phyloP scores from a whole-genome alignment of 2,888 invertebrate species.

The Ochropacha duplaris region DNA sequence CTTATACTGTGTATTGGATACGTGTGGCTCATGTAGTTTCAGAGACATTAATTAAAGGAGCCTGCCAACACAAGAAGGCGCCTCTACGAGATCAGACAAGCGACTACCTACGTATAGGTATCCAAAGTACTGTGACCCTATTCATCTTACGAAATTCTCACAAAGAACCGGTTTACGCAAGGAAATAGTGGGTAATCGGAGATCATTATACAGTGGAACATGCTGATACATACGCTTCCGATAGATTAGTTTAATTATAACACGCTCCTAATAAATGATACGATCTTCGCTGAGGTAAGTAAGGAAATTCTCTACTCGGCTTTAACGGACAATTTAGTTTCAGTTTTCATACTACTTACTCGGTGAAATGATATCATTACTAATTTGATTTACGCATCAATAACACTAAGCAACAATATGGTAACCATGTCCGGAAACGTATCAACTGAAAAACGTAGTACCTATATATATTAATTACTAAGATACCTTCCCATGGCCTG shows the following conservation, averaged over 20 bases:
- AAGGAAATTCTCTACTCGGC: conserved; percentile 7
- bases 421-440: neutral
- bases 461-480: too few species aligned
- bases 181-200: conserved; percentile 21
- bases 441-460: neutral
- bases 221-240: conserved; percentile 51
- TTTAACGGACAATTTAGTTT: neutral
- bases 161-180: conserved; percentile 23
- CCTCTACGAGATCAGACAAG: conserved; percentile 63
- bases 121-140: conserved; percentile 52
- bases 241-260: conserved; percentile 70
- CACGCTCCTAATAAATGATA: conserved; percentile 54
- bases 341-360: neutral
- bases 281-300: conserved; percentile 39
- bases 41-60: conserved; percentile 77
- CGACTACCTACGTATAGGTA: conserved; percentile 44
- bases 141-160: conserved; percentile 26
- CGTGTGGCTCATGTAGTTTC: conserved; percentile 58
- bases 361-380: neutral
- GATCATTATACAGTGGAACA: conserved; percentile 43
- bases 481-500: too few species aligned
- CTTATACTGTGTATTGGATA: conserved; percentile 56
- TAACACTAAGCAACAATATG: too few species aligned
- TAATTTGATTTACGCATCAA: neutral
- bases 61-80: conserved; percentile 77